Evolutionary conservation across 2,888 invertebrate genomes (phyloP), one percentile per base, ranked within the genome.

Genomic region (Calameuta pallipes): DNA sequence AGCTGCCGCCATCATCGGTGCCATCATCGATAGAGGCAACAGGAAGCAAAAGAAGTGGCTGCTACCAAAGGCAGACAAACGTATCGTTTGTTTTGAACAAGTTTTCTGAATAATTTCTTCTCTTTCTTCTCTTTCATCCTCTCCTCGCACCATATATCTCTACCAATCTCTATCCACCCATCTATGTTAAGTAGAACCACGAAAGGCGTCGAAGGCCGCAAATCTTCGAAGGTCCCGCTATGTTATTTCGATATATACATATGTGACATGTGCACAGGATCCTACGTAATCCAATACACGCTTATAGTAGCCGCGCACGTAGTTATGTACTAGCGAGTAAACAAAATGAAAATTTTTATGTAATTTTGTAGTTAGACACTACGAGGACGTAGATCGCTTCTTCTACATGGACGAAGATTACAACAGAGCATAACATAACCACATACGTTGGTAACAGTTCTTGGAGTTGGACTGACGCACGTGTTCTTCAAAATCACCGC

Each of bases 171-270:
- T 56, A 56, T 56, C 56, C 31, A 34, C 11, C 13, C 31, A 23
- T 34, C 34, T 34, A 35, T 36, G 37, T 36, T 1, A 56, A 15
- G 74, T 71, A 73, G 73, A 70, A 81, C 78, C 79, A 73, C 78
- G 78, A 81, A 81, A 79, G 79, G 78, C 73, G 76, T 75, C 75
- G 80, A 81, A 81, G 80, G 80, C 78, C 79, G 76, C 70, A 56
- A 41, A 35, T 30, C 33, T 77, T 77, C 77, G 73, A 56, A 56
- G 56, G 70, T 79, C 34, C 75, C 77, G 75, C 77, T 77, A 70
- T 68, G 75, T 79, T 37, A 75, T 70, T 77, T 77, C 81, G 75
- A 76, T 73, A 41, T 34, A 74, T 73, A 41, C 30, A 74, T 33
- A 33, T 34, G 35, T 74, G 76, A 69, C 73, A 36, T n/a, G n/a